Percentiles rank a stretch among this genome's conserved stretches.
Conservation (phyloP, 2,113 vertebrate genomes). For the Stictonetta naevosa region DNA sequence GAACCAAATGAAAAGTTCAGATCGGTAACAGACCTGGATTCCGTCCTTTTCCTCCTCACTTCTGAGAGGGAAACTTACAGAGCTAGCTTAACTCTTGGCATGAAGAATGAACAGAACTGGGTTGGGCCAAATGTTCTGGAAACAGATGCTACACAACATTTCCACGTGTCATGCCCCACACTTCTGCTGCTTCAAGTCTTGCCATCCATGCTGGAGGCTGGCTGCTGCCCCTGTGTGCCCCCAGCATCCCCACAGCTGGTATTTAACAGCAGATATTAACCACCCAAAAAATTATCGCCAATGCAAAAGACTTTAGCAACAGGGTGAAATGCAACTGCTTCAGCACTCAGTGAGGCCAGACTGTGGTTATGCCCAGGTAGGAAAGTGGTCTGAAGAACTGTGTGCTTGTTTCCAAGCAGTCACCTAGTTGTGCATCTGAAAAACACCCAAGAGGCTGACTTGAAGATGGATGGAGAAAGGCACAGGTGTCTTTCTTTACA, state of each 20-base stretch:
- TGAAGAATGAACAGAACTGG: background rate
- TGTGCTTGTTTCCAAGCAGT: background rate
- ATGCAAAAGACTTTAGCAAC: accelerated
- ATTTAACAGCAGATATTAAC: background rate
- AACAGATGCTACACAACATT: background rate
- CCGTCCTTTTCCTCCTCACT: background rate
- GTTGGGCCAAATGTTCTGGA: background rate
- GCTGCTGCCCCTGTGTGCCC: too few species aligned
- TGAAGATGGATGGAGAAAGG: background rate
- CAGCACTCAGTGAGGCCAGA: background rate
- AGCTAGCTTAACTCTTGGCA: background rate
- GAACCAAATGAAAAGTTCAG: background rate
- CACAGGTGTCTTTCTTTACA: background rate
- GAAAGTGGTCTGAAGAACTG: background rate
- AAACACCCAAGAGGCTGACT: background rate
- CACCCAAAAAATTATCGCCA: too few species aligned
- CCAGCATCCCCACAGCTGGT: too few species aligned
- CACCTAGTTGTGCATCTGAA: background rate
- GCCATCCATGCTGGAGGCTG: background rate
- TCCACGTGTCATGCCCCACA: background rate
- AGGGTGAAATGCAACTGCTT: background rate
- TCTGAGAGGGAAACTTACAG: background rate
- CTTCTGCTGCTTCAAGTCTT: background rate
- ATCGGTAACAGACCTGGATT: background rate
- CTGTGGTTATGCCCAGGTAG: accelerated